Evolutionary conservation across 2,797 vertebrate species (phyloP), one percentile per base, ranked within the genome.

Genomic region (Bradypodion ventrale): DNA sequence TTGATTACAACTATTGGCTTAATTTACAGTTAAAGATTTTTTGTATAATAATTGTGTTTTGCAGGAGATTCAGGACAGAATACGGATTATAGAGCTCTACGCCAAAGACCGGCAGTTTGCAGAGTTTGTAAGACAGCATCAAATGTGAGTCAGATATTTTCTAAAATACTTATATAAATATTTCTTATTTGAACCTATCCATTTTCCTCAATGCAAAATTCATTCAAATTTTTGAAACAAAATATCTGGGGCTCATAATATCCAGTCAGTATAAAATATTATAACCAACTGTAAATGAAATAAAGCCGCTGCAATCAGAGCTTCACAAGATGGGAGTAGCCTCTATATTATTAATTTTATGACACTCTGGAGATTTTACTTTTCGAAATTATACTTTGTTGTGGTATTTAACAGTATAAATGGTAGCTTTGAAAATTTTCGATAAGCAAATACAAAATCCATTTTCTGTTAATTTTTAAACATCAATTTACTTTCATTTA

Each of bases 1-100:
- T 19, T 19, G 65, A 9, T 79, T 2, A 66, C 46, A 75, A 32
- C 44, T 73, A 15, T 37, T 63, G 52, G 16, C 12, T 76, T 76
- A 66, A 59, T 83, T 85, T 74, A 62, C 13, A 2, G 32, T 87
- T 81, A 66, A 62, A 19, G 1, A 56, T 87, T 80, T 63, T 89
- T 87, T 85, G 78, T 83, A 75, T 91, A 56, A 56, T 56, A 52
- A 21, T 56, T 56, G 52, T 90, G 44, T 87, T 83, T 92, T 95
- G 66, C 89, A 99, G 98, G 98, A 99, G 96, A 99, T 99, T 95
- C 97, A 99, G 93, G 98, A 99, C 93, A 96, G 98, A 94, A 98
- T 98, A 95, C 97, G 97, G 89, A 98, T 99, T 94, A 96, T 99
- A 93, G 98, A 99, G 90, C 97, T 99, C 62, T 99, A 99, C 27